phyloP scores from a whole-genome alignment of 2,797 vertebrate species.

The Ciconia nigra region DNA sequence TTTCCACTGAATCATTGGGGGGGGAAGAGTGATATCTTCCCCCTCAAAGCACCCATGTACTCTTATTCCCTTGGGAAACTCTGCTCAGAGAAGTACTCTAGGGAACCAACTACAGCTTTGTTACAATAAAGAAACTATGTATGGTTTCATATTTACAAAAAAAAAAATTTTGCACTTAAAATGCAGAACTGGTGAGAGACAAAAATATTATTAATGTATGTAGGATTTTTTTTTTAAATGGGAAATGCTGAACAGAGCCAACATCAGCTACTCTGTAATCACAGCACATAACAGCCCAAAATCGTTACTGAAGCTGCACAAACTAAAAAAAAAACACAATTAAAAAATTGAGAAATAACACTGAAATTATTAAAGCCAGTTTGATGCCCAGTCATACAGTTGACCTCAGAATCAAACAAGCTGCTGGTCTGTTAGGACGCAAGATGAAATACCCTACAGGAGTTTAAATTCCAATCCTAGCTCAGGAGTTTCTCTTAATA shows the following conservation, averaged over 20 bases:
- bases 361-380: not conserved
- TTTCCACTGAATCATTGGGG: not conserved
- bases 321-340: not conserved
- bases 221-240: not conserved
- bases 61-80: not conserved
- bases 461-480: constrained; percentile 20
- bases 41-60: not conserved
- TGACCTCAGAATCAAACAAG: not conserved
- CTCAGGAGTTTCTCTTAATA: constrained; percentile 37
- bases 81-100: not conserved
- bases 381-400: not conserved
- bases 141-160: not conserved
- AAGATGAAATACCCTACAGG: not conserved
- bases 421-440: not conserved
- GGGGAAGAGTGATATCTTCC: not conserved
- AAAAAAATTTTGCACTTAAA: not conserved
- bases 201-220: not conserved
- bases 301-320: not conserved
- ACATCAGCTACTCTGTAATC: not conserved
- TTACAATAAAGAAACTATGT: not conserved
- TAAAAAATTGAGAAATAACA: not conserved
- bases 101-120: not conserved
- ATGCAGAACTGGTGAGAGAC: not conserved
- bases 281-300: not conserved
- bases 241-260: not conserved